Evolutionary conservation across 2,888 invertebrate genomes (phyloP), one percentile per base, ranked within the genome.

Genomic region (Microdon myrmicae): DNA sequence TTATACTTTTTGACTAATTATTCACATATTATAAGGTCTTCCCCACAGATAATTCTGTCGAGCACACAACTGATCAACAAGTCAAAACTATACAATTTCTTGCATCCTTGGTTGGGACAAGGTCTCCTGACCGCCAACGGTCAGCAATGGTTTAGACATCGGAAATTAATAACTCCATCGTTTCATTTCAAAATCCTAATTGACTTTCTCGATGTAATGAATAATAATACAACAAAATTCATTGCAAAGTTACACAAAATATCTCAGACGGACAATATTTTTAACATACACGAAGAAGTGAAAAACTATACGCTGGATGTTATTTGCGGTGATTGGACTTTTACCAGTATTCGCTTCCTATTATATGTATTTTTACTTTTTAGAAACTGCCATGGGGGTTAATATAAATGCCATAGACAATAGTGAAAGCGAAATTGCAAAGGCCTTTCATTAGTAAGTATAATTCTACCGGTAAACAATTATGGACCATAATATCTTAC

Each of bases 321-420:
- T 12, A 76, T 79, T 35, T 77, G 78, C 48, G 79, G 80, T 79
- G 72, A 69, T 67, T 60, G 81, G n/a, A 6, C 19, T n/a, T n/a
- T 37, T 37, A 12, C n/a, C n/a, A n/a, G n/a, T n/a, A n/a, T n/a
- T 31, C 13, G 12, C 4, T 7, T 31, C 7, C 4, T n/a, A n/a
- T n/a, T n/a, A n/a, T n/a, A n/a, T n/a, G 7, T 10, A 25, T 8
- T 9, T 48, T 29, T 13, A 17, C 20, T 8, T 8, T 26, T 10
- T 4, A 59, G 84, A 86, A 73, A 84, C 84, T 7, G 84, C 86
- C 2, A 85, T 86, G 85, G 86, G 86, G 1, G 74, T 79, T 7
- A 74, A 78, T 55, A 73, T 85, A 14, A 72, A 79, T 56, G 77
- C 77, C 2, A 79, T 81, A 68, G 72, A 77, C 47, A 26, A 19